phyloP scores from a whole-genome alignment of 2,113 vertebrate genomes.

The Elachura formosa region DNA sequence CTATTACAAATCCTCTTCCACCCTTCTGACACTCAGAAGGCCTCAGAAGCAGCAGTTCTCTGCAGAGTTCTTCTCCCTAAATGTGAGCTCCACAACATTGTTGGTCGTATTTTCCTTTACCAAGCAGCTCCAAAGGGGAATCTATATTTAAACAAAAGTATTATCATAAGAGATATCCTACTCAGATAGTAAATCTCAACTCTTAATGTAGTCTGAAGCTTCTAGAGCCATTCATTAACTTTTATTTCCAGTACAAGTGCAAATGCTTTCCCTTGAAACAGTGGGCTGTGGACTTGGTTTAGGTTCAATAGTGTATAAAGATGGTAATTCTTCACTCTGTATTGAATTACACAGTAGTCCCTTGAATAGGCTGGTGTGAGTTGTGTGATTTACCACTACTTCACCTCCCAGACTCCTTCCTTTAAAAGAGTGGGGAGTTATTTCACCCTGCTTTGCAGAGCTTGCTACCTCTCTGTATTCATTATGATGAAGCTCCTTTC shows the following conservation, averaged over 20 bases:
- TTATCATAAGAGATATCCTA: background rate
- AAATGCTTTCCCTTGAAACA: background rate
- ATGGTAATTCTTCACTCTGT: background rate
- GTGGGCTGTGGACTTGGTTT: background rate
- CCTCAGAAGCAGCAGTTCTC: background rate
- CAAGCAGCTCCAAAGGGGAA: background rate
- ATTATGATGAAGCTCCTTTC: background rate
- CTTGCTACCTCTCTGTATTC: background rate
- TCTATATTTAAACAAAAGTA: background rate
- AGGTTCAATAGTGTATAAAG: background rate
- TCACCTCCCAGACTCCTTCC: background rate
- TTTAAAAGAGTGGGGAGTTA: background rate
- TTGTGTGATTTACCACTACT: background rate
- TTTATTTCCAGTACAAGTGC: background rate
- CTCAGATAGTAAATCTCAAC: background rate
- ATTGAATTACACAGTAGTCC: background rate
- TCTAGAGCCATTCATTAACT: background rate
- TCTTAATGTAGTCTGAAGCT: background rate
- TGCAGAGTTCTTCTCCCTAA: background rate
- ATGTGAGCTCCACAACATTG: background rate
- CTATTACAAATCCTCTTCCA: background rate
- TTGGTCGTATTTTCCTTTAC: background rate
- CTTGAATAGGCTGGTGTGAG: background rate
- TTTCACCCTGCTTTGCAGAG: background rate
- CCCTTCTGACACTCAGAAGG: background rate